Evolutionary conservation across 2,797 vertebrate genomes (phyloP).

Genomic region (Cyprinella venusta): DNA sequence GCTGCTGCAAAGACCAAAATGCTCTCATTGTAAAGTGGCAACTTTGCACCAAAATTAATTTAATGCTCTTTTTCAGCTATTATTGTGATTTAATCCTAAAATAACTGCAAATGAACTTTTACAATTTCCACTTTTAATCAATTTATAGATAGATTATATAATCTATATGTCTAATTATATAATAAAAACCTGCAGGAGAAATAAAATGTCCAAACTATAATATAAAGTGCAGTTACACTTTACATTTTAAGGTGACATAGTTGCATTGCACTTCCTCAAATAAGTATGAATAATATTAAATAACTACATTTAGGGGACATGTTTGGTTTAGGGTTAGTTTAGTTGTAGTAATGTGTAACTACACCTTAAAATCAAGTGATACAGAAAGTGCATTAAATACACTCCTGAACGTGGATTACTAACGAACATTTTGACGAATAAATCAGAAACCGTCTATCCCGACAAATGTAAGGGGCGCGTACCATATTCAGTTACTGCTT

Average conservation of each 20-base stretch:
- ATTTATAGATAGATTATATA: neutral
- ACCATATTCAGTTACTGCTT: constrained; percentile 25
- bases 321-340: neutral
- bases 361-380: neutral
- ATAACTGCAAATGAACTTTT: neutral
- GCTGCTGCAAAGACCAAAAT: neutral
- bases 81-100: neutral
- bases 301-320: neutral
- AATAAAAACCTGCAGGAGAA: neutral
- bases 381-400: neutral
- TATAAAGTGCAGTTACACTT: neutral
- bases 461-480: neutral
- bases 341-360: no score
- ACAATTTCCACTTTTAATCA: neutral
- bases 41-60: neutral
- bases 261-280: neutral
- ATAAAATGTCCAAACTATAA: neutral
- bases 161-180: neutral
- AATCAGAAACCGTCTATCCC: neutral
- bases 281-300: neutral
- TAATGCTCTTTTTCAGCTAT: neutral
- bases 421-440: neutral
- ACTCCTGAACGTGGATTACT: neutral
- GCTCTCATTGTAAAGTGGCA: neutral
- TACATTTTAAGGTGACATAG: neutral